Conservation (phyloP, 2,888 invertebrate species). For the Machimus atricapillus region DNA sequence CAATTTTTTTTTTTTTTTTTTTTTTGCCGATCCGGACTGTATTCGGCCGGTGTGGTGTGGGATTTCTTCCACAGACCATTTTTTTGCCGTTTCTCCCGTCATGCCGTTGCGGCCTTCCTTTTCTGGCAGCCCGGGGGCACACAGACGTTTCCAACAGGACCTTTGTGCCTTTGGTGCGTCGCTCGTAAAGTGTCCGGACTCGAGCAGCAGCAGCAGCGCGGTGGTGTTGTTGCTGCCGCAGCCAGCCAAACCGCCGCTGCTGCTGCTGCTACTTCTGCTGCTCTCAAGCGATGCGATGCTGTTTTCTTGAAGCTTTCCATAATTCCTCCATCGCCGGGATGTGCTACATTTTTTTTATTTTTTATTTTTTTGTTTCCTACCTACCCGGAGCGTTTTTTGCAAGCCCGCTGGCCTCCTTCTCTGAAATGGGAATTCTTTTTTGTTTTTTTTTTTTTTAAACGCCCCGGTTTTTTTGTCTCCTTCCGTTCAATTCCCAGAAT, state of each 20-base stretch:
- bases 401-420: constrained; percentile 18
- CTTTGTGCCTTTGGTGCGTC: neutral
- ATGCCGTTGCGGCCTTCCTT: neutral
- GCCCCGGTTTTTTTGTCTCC: neutral
- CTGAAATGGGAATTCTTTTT: constrained; percentile 28
- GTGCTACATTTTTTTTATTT: constrained; percentile 8
- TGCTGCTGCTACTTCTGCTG: neutral
- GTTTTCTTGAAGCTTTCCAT: constrained; percentile 22
- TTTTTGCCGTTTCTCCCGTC: neutral
- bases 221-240: constrained; percentile 16
- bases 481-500: neutral
- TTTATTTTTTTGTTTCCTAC: neutral
- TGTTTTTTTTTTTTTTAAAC: neutral
- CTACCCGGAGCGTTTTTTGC: constrained; percentile 3
- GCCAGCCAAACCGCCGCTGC: neutral
- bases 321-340: constrained; percentile 13
- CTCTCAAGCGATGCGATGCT: neutral
- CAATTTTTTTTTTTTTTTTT: neutral
- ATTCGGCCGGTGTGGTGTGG: constrained; percentile 2
- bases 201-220: neutral
- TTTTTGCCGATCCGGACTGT: neutral
- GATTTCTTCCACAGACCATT: constrained; percentile 16
- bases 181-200: neutral
- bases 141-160: neutral
- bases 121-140: neutral